Evolutionary conservation across 1,140 invertebrate species (phyloP).

Genomic region (Dendroctonus valens): DNA sequence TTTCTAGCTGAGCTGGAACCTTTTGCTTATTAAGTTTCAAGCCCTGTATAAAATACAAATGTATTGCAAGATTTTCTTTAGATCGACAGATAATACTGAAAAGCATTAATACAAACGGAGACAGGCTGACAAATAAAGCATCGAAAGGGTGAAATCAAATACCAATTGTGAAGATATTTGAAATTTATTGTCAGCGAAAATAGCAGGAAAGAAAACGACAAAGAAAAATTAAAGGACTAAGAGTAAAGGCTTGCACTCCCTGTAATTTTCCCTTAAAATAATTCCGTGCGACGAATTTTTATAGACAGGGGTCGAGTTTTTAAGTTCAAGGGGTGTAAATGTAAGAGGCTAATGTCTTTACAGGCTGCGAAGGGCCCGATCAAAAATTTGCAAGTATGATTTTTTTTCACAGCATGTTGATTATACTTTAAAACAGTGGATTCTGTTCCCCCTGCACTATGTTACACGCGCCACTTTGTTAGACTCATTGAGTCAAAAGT

Average conservation of each 20-base stretch:
- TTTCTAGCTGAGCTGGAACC: no score
- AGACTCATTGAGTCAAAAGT: constrained; percentile 49
- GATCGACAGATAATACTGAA: no score
- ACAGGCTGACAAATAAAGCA: no score
- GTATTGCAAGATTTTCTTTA: no score
- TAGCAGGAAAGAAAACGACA: constrained; percentile 15
- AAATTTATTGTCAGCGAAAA: constrained; percentile 11
- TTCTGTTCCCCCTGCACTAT: constrained; percentile 37
- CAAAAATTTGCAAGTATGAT: constrained; percentile 52
- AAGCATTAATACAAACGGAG: no score
- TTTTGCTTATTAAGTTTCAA: no score
- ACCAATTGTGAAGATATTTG: neutral
- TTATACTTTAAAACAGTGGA: constrained; percentile 52
- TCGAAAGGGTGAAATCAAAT: no score
- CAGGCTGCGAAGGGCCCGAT: constrained; percentile 49
- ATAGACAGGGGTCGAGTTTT: constrained; percentile 34
- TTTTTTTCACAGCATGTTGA: constrained; percentile 45
- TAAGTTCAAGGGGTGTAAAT: constrained; percentile 38
- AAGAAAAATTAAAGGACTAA: constrained; percentile 5
- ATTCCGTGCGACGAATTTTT: constrained; percentile 39
- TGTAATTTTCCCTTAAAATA: constrained; percentile 38
- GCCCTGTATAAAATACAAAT: no score
- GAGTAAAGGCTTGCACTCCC: constrained; percentile 32
- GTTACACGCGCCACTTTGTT: constrained; percentile 44
- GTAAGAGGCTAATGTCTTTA: constrained; percentile 52